Evolutionary conservation across 2,888 invertebrate species (phyloP), one percentile per base, ranked within the genome.

Genomic region (Hartigia nigra): DNA sequence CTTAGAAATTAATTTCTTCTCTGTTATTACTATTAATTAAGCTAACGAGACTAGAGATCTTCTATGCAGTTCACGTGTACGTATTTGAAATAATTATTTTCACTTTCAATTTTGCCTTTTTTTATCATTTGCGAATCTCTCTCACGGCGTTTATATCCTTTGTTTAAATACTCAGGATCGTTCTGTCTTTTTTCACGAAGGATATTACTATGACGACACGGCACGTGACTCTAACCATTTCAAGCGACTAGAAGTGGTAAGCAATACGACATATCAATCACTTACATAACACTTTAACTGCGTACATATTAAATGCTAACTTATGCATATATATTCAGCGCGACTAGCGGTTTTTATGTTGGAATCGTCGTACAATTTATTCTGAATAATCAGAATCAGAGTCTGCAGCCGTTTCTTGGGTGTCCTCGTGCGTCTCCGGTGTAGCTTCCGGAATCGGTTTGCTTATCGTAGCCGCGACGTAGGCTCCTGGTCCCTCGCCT

Each of bases 401-500:
- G 81, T 93, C 92, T 81, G 92, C 92, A 80, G 92, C 92, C 74
- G 92, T 87, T 80, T 92, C 91, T 3, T 90, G 82, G 31, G 92
- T 91, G 75, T 88, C 88, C 34, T 87, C 86, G 74, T 86, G 89
- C 4, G 81, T 81, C 81, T 90, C 92, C 86, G 84, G 91, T 81
- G 88, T 89, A 12, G 87, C 82, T 80, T 92, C 89, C 0, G 91
- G 90, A 12, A 90, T 90, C 80, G 90, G 89, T 76, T 91, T 91
- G 4, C 88, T 82, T 31, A 93, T 92, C 12, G 95, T 95, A 74
- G 95, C 95, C 74, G 94, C 92, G 78, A 94, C 92, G 88, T 96
- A 96, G 76, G 95, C 95, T 84, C 94, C 94, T 81, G 95, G 94
- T 69, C 94, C 94, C 87, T 95, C 95, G 31, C 95, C 95, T 88